phyloP scores from a whole-genome alignment of 92 coral and sea anemone genomes.

The Paragorgia papillata region DNA sequence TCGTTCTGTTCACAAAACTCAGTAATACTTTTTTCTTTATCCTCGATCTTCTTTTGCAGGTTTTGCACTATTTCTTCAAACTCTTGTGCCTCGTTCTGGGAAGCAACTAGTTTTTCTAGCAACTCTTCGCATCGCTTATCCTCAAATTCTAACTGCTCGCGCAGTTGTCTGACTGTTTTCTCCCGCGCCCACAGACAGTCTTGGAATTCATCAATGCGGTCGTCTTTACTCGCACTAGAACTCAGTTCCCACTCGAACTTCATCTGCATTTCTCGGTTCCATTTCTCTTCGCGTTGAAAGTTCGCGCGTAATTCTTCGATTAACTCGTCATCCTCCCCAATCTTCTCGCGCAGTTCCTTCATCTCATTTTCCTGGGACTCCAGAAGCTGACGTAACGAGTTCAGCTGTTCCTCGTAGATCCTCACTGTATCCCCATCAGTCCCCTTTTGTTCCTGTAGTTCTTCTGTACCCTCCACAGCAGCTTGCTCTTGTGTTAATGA shows the following conservation, averaged over 20 bases:
- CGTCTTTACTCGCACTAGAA: conserved; percentile 28
- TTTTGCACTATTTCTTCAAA: background rate
- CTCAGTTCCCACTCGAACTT: conserved; percentile 38
- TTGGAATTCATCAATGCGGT: conserved; percentile 22
- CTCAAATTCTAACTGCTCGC: conserved; percentile 31
- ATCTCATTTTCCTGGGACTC: conserved; percentile 8
- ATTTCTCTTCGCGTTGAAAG: conserved; percentile 40
- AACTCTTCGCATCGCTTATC: conserved; percentile 38
- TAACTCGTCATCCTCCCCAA: conserved; percentile 22
- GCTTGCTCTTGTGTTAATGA: background rate
- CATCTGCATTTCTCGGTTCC: conserved; percentile 38
- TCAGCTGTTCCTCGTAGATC: background rate
- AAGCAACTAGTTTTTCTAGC: conserved; percentile 27
- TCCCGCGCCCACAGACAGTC: conserved; percentile 42
- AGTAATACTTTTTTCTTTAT: conserved; percentile 17
- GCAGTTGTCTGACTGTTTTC: conserved; percentile 18
- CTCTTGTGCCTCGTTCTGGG: conserved; percentile 35
- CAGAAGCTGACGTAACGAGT: background rate
- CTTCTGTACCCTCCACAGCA: background rate
- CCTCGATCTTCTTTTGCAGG: conserved; percentile 3
- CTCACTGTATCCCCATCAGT: background rate
- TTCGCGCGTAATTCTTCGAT: conserved; percentile 40
- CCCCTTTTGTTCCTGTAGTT: background rate
- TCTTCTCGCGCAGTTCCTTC: conserved; percentile 14
- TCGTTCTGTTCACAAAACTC: conserved; percentile 40